Conservation (phyloP, 2,888 invertebrate genomes). For the Loripinus fragilis region DNA sequence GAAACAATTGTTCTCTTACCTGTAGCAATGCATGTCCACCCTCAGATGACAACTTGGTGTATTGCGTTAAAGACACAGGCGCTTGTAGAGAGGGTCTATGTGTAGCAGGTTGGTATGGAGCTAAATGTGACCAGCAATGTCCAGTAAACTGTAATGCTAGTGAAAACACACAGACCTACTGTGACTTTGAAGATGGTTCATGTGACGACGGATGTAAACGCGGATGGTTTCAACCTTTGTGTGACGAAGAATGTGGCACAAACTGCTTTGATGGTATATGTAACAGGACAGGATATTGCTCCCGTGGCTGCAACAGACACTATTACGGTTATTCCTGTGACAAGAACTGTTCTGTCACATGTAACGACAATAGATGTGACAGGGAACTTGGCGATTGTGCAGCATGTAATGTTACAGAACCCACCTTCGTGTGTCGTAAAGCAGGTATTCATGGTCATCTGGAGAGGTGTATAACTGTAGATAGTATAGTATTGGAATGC, state of each 20-base stretch:
- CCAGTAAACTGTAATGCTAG: slow-evolving; percentile 26
- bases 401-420: slow-evolving; percentile 31
- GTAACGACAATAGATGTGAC: slow-evolving; percentile 44
- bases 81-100: slow-evolving; percentile 30
- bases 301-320: slow-evolving; percentile 23
- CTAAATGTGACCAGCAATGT: slow-evolving; percentile 35
- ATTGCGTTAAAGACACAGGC: slow-evolving; percentile 39
- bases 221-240: slow-evolving; percentile 35
- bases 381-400: slow-evolving; percentile 36
- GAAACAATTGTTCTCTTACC: slow-evolving; percentile 18
- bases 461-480: neutral
- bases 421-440: slow-evolving; percentile 29
- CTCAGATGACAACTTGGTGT: slow-evolving; percentile 7
- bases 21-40: slow-evolving; percentile 46
- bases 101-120: slow-evolving; percentile 27
- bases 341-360: slow-evolving; percentile 25
- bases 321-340: slow-evolving; percentile 40
- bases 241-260: slow-evolving; percentile 23
- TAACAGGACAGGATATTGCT: slow-evolving; percentile 30
- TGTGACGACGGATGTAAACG: slow-evolving; percentile 42
- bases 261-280: slow-evolving; percentile 35
- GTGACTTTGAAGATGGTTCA: slow-evolving; percentile 26
- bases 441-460: slow-evolving; percentile 35
- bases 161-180: neutral
- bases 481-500: neutral